These are phyloP conservation scores for Gnatocerus cornutus DNA, from an alignment of 2,888 invertebrate genomes.

Conservation along the genomic window DNA sequence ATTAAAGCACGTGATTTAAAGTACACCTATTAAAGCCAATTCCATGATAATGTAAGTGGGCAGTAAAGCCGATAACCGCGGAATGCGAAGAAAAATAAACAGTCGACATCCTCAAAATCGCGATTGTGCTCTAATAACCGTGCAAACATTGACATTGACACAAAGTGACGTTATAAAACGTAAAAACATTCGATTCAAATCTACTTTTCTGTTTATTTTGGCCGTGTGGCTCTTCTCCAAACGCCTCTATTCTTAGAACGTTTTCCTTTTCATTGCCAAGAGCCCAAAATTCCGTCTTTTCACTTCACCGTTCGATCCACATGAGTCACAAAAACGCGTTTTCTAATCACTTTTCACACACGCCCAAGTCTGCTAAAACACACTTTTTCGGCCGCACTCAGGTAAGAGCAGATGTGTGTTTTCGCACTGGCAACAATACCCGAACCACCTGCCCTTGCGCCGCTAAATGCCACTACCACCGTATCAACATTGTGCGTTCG, in stretches of 20 bases:
- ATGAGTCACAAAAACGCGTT: too few relatives aligned
- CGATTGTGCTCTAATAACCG: too few relatives aligned
- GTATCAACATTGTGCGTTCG: conserved; percentile 9
- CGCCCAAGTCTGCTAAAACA: too few relatives aligned
- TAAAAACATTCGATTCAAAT: too few relatives aligned
- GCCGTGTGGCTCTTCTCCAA: conserved; percentile 7
- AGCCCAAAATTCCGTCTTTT: too few relatives aligned
- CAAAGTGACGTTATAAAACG: too few relatives aligned
- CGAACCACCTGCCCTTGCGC: conserved; percentile 31
- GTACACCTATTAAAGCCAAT: background rate
- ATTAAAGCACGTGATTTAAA: background rate
- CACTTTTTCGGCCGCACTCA: background rate
- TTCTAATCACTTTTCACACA: too few relatives aligned
- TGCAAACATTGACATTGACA: too few relatives aligned
- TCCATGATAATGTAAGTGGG: background rate
- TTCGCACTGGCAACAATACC: conserved; percentile 1
- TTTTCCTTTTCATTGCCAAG: background rate
- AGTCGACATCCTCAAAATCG: background rate
- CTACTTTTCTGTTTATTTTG: conserved; percentile 8
- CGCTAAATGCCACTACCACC: background rate
- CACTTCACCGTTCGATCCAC: too few relatives aligned
- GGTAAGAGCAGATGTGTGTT: conserved; percentile 16
- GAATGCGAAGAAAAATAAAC: background rate
- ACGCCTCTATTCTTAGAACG: background rate
- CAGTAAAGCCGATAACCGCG: background rate